phyloP scores from a whole-genome alignment of 2,113 vertebrate genomes.

The Sander lucioperca region DNA sequence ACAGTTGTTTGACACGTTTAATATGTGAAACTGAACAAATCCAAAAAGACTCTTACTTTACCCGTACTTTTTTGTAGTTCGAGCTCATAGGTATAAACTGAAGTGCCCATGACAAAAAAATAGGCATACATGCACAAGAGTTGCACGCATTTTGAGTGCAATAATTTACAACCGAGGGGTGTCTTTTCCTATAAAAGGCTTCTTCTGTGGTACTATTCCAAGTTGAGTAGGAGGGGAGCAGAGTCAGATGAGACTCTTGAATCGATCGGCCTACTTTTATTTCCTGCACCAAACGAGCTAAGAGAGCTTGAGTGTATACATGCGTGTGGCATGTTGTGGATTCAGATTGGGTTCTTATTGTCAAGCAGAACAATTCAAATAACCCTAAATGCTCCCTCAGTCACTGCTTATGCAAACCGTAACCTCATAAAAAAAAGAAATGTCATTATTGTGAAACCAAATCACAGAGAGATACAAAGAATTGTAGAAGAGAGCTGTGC shows the following conservation, averaged over 20 bases:
- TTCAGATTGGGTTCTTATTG: slow-evolving; percentile 9
- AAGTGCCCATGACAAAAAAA: neutral
- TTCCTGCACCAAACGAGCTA: slow-evolving; percentile 61
- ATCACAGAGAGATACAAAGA: neutral
- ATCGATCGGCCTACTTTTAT: slow-evolving; percentile 61
- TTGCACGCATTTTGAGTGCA: neutral
- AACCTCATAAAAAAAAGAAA: slow-evolving; percentile 6
- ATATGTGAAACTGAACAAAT: neutral
- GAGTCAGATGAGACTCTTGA: slow-evolving; percentile 51
- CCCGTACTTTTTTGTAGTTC: neutral
- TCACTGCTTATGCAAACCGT: neutral
- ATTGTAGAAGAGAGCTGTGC: neutral
- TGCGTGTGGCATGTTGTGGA: slow-evolving; percentile 20
- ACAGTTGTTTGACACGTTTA: slow-evolving; percentile 6
- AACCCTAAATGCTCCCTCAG: slow-evolving; percentile 26
- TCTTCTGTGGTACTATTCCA: slow-evolving; percentile 41
- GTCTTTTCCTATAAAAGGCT: slow-evolving; percentile 25
- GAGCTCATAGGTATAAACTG: neutral
- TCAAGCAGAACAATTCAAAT: slow-evolving; percentile 22
- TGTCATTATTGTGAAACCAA: neutral
- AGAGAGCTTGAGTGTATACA: slow-evolving; percentile 3
- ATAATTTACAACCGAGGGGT: neutral
- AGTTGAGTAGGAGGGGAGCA: slow-evolving; percentile 42
- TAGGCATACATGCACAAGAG: neutral
- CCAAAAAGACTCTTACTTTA: neutral